Evolutionary conservation across 2,888 invertebrate species (phyloP).

Genomic region (Acronicta aceris): DNA sequence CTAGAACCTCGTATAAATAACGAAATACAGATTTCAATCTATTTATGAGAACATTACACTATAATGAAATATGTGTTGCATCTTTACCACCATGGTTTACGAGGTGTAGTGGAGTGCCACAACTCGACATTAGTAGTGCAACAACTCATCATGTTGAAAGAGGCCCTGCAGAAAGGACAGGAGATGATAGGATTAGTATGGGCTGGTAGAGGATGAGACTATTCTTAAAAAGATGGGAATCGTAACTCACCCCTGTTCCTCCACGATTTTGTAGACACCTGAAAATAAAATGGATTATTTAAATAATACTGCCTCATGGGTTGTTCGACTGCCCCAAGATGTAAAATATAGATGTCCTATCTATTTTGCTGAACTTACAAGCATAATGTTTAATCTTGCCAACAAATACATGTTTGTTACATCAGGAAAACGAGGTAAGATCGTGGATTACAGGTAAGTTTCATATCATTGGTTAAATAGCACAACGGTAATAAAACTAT

Average conservation of each 20-base stretch:
- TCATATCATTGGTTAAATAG: too few relatives aligned
- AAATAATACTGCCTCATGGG: too few relatives aligned
- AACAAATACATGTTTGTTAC: too few relatives aligned
- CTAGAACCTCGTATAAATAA: background rate
- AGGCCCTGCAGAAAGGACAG: constrained; percentile 66
- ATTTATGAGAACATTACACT: too few relatives aligned
- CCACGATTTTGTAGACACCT: constrained; percentile 79
- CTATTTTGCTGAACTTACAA: too few relatives aligned
- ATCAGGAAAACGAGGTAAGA: too few relatives aligned
- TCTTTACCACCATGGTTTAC: constrained; percentile 81
- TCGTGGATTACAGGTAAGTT: too few relatives aligned
- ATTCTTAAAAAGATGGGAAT: background rate
- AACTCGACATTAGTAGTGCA: constrained; percentile 76
- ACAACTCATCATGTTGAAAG: constrained; percentile 76
- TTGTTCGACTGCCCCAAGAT: too few relatives aligned
- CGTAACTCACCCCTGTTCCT: constrained; percentile 74
- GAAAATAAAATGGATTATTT: constrained; percentile 42
- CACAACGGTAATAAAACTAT: too few relatives aligned
- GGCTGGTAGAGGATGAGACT: constrained; percentile 22
- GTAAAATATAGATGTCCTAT: too few relatives aligned
- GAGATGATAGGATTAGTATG: constrained; percentile 27
- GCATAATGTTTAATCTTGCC: too few relatives aligned
- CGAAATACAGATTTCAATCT: too few relatives aligned
- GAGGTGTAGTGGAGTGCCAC: constrained; percentile 70
- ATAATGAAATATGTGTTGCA: background rate